phyloP scores from a whole-genome alignment of 2,888 invertebrate species.

The Leistus spinibarbis region DNA sequence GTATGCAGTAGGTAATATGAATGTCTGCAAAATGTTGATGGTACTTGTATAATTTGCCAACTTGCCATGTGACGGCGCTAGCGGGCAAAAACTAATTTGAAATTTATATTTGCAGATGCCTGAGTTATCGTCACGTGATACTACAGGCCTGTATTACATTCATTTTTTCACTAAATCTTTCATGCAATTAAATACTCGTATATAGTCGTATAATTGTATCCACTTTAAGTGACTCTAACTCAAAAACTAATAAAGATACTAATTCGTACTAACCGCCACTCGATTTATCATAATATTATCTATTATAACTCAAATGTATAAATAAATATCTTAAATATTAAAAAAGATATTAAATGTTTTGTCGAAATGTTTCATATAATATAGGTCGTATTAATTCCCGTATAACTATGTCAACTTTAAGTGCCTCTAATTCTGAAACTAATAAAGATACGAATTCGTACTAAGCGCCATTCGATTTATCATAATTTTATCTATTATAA shows the following conservation, averaged over 20 bases:
- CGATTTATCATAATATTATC: neutral
- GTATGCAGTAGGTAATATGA: neutral
- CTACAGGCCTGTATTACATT: neutral
- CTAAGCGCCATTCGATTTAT: no score
- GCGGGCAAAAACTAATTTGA: constrained; percentile 26
- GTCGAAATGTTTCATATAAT: no score
- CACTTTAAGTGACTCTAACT: neutral
- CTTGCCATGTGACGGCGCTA: constrained; percentile 31
- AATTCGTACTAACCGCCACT: neutral
- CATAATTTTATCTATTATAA: no score
- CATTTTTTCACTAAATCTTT: neutral
- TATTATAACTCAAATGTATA: no score
- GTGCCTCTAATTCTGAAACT: no score
- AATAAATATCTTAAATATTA: no score
- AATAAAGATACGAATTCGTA: no score
- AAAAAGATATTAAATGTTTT: no score
- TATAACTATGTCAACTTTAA: no score
- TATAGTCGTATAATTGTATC: neutral
- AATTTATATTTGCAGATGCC: constrained; percentile 32
- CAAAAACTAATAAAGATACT: neutral
- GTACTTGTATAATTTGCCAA: neutral
- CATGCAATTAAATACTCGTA: neutral
- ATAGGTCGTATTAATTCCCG: no score
- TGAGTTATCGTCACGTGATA: neutral
- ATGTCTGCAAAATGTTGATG: neutral